Conservation (phyloP, 2,797 vertebrate species). For the Dryobates pubescens region DNA sequence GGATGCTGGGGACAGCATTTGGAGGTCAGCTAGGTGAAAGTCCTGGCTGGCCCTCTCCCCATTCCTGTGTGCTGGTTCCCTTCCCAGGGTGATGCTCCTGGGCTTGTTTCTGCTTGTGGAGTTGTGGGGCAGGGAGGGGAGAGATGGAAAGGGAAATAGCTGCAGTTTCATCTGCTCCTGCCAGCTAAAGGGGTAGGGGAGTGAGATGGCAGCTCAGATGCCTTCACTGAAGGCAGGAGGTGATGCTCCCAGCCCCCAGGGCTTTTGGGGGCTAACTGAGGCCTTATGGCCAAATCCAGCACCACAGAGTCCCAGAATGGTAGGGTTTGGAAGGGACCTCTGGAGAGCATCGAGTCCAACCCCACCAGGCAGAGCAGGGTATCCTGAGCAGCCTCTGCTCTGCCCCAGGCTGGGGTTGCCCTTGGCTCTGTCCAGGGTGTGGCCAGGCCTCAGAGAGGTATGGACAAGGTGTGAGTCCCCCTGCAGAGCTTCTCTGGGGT, state of each 20-base stretch:
- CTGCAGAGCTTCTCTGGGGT: rapidly evolving
- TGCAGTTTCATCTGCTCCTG: not conserved
- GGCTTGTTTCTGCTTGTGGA: not conserved
- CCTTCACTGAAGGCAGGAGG: rapidly evolving
- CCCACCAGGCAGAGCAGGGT: too few relatives aligned
- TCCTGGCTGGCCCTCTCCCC: not conserved
- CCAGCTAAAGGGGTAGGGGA: rapidly evolving
- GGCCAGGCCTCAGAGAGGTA: not conserved
- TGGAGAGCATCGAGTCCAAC: too few relatives aligned
- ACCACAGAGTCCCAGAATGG: too few relatives aligned
- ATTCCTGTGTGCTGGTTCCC: not conserved
- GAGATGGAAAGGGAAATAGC: not conserved
- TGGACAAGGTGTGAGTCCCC: rapidly evolving
- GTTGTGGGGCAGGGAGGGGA: not conserved
- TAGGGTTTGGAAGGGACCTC: too few relatives aligned
- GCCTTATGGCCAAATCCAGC: not conserved
- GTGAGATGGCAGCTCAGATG: not conserved
- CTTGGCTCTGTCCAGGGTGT: not conserved
- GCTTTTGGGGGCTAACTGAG: rapidly evolving
- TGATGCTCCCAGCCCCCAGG: not conserved
- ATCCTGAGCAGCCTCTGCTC: not conserved
- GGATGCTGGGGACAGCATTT: not conserved
- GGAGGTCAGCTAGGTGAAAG: not conserved
- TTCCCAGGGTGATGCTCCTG: not conserved
- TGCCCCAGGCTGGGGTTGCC: not conserved